These are phyloP conservation scores for Micromesistius poutassou DNA, from an alignment of 2,797 vertebrate species.

Conservation along the genomic window DNA sequence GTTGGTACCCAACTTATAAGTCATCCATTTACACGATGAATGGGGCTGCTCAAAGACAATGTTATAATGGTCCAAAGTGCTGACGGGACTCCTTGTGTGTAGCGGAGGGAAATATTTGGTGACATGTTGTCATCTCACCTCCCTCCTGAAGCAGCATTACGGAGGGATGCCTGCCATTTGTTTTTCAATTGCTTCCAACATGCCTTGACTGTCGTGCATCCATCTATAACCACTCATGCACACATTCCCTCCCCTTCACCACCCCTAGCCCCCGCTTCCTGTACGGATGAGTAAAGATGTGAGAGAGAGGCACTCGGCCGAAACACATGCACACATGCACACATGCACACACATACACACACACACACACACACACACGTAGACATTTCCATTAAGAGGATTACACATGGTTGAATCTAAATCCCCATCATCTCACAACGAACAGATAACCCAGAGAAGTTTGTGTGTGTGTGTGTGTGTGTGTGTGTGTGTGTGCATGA, in stretches of 20 bases:
- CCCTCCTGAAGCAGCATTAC: neutral
- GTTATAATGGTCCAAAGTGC: neutral
- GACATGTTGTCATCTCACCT: neutral
- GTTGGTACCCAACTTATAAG: neutral
- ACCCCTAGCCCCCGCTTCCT: neutral
- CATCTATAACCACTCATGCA: neutral
- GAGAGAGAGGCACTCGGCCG: neutral
- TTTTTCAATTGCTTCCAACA: neutral
- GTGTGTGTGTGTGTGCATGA: neutral
- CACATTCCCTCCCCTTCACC: neutral
- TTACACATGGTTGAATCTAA: neutral
- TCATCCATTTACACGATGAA: neutral
- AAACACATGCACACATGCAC: neutral
- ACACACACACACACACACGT: neutral
- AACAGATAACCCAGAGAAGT: too few species aligned
- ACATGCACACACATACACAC: neutral
- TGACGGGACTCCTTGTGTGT: neutral
- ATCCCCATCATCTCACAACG: too few species aligned
- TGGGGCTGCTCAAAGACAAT: neutral
- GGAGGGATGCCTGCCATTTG: neutral
- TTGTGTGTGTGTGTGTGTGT: too few species aligned
- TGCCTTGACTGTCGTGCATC: neutral
- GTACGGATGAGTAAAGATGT: conserved; percentile 6
- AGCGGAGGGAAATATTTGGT: neutral
- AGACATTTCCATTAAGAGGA: conserved; percentile 5